These are phyloP conservation scores for Trichogramma dendrolimi DNA, from an alignment of 2,888 invertebrate genomes.

Conservation along the genomic window DNA sequence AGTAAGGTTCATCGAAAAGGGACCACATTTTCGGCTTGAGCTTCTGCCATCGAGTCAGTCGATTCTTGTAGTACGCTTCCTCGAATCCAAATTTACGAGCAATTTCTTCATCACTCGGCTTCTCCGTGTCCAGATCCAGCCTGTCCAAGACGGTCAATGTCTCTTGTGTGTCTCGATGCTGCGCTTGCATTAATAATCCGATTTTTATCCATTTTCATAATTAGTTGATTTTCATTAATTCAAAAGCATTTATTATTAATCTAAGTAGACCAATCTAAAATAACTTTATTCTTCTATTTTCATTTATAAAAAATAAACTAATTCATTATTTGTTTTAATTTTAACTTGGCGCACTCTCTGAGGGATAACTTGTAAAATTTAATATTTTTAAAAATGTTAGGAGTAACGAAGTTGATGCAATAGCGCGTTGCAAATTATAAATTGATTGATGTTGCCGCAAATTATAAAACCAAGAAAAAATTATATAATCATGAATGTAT, in stretches of 20 bases:
- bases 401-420: no score
- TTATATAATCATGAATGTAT: no score
- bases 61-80: slow-evolving; percentile 87
- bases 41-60: slow-evolving; percentile 93
- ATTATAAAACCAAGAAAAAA: no score
- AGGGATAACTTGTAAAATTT: no score
- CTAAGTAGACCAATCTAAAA: not conserved
- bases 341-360: not conserved
- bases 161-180: slow-evolving; percentile 98
- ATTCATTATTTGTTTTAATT: not conserved
- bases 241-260: not conserved
- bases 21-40: slow-evolving; percentile 98
- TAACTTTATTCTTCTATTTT: not conserved
- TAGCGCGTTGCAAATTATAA: no score
- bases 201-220: not conserved
- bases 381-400: no score
- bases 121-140: slow-evolving; percentile 95
- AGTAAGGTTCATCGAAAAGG: slow-evolving; percentile 98
- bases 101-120: slow-evolving; percentile 95
- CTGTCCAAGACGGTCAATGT: slow-evolving; percentile 96
- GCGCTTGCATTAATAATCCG: slow-evolving; percentile 35
- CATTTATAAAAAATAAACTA: not conserved
- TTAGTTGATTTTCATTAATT: not conserved
- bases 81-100: slow-evolving; percentile 96
- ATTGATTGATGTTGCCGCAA: no score